Percentiles rank a stretch among this genome's conserved stretches.
phyloP scores from a whole-genome alignment of 2,113 vertebrate species.

The Tamias sibiricus region DNA sequence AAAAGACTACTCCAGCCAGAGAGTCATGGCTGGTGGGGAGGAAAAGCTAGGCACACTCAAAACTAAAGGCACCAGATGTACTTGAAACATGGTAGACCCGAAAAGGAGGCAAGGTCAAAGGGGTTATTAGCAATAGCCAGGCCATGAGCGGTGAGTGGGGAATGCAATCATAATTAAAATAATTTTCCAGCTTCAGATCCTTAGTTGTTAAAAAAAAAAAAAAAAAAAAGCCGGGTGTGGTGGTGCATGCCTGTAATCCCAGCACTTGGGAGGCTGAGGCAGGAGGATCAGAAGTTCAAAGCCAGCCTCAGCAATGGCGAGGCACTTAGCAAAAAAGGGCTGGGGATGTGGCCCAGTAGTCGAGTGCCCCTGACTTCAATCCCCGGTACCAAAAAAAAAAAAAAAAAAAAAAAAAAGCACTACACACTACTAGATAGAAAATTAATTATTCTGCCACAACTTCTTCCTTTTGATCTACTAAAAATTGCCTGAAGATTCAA shows the following conservation, averaged over 20 bases:
- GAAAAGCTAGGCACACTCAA: not conserved
- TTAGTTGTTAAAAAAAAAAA: not conserved
- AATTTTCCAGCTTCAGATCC: not conserved
- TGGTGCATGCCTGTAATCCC: too few species aligned
- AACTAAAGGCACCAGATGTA: not conserved
- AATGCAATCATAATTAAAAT: not conserved
- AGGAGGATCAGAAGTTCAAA: too few species aligned
- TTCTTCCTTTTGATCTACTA: slow-evolving; percentile 40
- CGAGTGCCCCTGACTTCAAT: too few species aligned
- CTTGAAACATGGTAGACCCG: not conserved
- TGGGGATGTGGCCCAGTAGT: too few species aligned
- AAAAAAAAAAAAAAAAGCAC: not conserved
- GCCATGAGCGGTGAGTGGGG: not conserved
- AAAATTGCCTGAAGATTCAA: slow-evolving; percentile 55
- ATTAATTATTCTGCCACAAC: not conserved
- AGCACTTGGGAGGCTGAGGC: too few species aligned
- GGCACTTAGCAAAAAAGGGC: too few species aligned
- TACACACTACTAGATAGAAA: not conserved
- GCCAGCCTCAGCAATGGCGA: too few species aligned
- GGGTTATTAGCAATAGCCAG: not conserved
- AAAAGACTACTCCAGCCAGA: not conserved
- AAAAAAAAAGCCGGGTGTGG: too few species aligned
- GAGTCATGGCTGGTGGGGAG: not conserved
- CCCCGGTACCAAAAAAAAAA: too few species aligned
- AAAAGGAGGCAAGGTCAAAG: not conserved